Evolutionary conservation across 2,113 vertebrate genomes (phyloP).

Genomic region (Chlamydotis undulata): DNA sequence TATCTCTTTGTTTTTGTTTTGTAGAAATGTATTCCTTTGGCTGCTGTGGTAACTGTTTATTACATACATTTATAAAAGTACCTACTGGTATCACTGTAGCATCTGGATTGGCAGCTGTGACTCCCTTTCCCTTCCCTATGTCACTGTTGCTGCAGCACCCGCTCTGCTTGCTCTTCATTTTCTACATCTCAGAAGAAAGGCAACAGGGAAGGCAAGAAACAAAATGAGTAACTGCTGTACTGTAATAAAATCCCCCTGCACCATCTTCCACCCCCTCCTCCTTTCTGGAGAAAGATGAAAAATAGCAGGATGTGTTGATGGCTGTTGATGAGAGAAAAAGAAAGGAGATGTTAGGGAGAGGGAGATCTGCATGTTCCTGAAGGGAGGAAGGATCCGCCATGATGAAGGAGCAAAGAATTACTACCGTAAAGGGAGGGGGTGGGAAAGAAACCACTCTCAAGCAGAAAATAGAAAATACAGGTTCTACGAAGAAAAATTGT

Average conservation of each 20-base stretch:
- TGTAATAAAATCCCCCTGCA: background rate
- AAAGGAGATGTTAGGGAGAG: background rate
- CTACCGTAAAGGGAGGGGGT: background rate
- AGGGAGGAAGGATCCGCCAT: background rate
- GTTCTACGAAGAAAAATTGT: background rate
- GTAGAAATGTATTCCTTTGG: constrained; percentile 41
- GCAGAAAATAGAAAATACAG: background rate
- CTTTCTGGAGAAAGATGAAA: background rate
- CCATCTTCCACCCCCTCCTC: background rate
- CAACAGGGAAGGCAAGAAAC: background rate
- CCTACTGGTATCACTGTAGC: constrained; percentile 7
- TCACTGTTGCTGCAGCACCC: background rate
- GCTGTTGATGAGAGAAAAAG: background rate
- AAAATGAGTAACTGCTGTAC: background rate
- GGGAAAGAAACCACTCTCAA: background rate
- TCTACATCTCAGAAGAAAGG: background rate
- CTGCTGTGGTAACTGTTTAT: constrained; percentile 64
- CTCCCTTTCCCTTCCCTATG: background rate
- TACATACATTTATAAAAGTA: constrained; percentile 51
- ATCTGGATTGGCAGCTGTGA: constrained; percentile 47
- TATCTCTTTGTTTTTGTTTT: constrained; percentile 30
- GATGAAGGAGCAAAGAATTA: background rate
- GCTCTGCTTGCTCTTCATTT: background rate
- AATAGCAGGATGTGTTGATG: background rate
- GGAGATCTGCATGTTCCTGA: background rate